Base-by-base conservation (phyloP, 2,888 invertebrate species). In the Calliscelio sp. region DNA sequence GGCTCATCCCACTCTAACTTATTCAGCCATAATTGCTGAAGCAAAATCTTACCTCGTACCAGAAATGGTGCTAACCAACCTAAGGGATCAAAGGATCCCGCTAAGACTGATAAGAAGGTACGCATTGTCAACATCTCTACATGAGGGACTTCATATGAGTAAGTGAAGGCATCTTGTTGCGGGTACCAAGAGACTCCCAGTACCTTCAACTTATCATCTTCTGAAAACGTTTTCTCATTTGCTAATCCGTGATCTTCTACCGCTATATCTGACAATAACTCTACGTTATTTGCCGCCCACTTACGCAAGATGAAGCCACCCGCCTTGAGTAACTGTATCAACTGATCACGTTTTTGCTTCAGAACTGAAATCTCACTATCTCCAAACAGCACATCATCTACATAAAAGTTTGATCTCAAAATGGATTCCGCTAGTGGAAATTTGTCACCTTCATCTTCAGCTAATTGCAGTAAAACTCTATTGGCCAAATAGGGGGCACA, bases 1-100 rank as follows among this genome's bases (percentile, higher is more conserved):
- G n/a, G n/a, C n/a, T 41, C 63, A 63, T 63, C 41, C 63, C 63
- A 63, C 18, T 24, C 24, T 18, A 63, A 5, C 4, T 38, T 18
- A 14, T 14, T 5, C 2, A 6, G 10, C 63, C 63, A 41, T 8
- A 63, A 18, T n/a, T 24, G 44, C 11, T 63, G 63, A 16, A 63
- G 16, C 24, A 63, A 24, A 32, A 63, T 63, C 41, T 38, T 63
- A 7, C 41, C 63, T 18, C 14, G 18, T 3, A 63, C n/a, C 4
- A 44, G n/a, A 11, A 38, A 38, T 2, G 63, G 41, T n/a, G 41
- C 44, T 14, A 63, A 11, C 38, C 63, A 63, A 7, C 63, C 63
- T 14, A 41, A 18, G 14, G 44, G 41, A 20, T 63, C 63, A 44
- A 20, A 63, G 8, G 41, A 24, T 2, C 63, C n/a, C 3, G 24